A percentile compares a stretch with the other conserved stretches of the same genome.
Conservation (phyloP, 2,888 invertebrate species). For the Elmis aenea region DNA sequence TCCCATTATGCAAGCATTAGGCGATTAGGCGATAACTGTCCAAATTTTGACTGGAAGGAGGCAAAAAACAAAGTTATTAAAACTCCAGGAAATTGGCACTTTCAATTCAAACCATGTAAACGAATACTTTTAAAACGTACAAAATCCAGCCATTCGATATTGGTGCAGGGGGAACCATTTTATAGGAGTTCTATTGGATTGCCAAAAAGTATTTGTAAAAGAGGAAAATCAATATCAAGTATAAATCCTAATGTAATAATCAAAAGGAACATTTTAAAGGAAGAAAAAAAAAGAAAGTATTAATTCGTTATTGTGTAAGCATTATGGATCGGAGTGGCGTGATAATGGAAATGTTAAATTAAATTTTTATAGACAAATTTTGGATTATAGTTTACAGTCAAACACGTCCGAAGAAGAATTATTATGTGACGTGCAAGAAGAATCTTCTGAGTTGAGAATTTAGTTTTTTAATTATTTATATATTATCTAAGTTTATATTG, state of each 20-base stretch:
- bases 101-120: slow-evolving; percentile 22
- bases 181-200: slow-evolving; percentile 15
- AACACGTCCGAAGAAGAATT: no score
- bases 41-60: slow-evolving; percentile 21
- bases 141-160: slow-evolving; percentile 12
- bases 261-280: neutral
- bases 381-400: no score
- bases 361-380: no score
- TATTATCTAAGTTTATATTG: no score
- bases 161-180: slow-evolving; percentile 17
- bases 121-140: slow-evolving; percentile 12
- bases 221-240: neutral
- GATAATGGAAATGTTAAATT: no score
- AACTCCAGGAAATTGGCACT: slow-evolving; percentile 24
- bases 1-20: slow-evolving; percentile 17
- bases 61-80: slow-evolving; percentile 17
- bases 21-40: slow-evolving; percentile 17
- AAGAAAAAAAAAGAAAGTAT: slow-evolving; percentile 3
- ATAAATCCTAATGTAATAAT: slow-evolving; percentile 15
- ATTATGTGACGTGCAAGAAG: no score
- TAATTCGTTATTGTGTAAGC: neutral
- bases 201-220: slow-evolving; percentile 5
- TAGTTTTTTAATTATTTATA: no score
- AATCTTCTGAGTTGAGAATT: no score
- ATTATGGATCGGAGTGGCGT: slow-evolving; percentile 5